A percentile compares a stretch with the other conserved stretches of the same genome.
Evolutionary conservation across 1,140 invertebrate species (phyloP).

Genomic region (Brachionus rubens): DNA sequence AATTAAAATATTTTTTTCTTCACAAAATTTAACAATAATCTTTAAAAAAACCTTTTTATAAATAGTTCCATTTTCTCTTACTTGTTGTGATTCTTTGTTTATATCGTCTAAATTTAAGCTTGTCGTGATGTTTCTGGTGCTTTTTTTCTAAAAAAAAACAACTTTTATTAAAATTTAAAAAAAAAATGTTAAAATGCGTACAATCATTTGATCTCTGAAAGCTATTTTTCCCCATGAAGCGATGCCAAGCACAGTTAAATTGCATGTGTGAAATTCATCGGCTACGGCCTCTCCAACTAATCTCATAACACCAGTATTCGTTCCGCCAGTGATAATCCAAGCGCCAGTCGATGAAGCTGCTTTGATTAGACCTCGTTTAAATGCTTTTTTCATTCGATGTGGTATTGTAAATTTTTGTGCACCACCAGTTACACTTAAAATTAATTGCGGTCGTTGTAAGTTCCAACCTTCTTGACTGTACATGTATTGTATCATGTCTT

Average conservation of each 20-base stretch:
- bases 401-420: conserved; percentile 82
- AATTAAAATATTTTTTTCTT: conserved; percentile 1
- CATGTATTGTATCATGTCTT: conserved; percentile 43
- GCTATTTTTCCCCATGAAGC: conserved; percentile 96
- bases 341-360: conserved; percentile 94
- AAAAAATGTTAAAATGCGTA: not conserved
- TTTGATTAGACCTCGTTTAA: conserved; percentile 89
- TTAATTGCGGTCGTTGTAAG: conserved; percentile 84
- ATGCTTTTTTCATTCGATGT: conserved; percentile 85
- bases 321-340: conserved; percentile 93
- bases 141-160: conserved; percentile 26
- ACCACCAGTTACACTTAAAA: conserved; percentile 94
- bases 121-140: not conserved
- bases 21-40: not conserved
- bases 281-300: conserved; percentile 71
- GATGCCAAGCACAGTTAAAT: conserved; percentile 85
- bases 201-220: conserved; percentile 80
- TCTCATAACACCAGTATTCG: conserved; percentile 76
- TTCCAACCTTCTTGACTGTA: conserved; percentile 74
- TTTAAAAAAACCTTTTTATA: conserved; percentile 41
- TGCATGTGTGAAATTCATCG: conserved; percentile 62
- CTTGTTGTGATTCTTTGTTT: conserved; percentile 44
- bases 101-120: conserved; percentile 15
- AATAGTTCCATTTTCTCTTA: conserved; percentile 44
- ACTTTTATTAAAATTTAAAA: not conserved